Evolutionary conservation across 2,113 vertebrate species (phyloP).

Genomic region (Eublepharis macularius): DNA sequence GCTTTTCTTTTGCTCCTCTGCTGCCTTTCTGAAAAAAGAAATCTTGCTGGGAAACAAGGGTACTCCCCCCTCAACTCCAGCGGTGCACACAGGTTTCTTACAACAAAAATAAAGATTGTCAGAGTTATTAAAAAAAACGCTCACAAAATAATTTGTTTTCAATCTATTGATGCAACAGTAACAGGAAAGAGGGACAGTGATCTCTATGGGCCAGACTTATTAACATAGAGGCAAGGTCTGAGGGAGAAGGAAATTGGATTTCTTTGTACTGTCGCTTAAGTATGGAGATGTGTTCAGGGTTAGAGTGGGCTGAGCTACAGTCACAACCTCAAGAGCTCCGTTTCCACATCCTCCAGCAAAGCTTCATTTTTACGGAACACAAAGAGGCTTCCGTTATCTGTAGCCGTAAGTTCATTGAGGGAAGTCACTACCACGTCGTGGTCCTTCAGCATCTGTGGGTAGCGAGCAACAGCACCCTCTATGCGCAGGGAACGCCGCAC

Average conservation of each 20-base stretch:
- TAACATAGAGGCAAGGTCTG: too few relatives aligned
- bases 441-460: slow-evolving; percentile 70
- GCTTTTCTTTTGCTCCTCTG: not conserved
- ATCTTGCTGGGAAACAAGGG: not conserved
- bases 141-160: not conserved
- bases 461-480: not conserved
- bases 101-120: not conserved
- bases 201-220: too few relatives aligned
- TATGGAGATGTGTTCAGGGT: fast-evolving
- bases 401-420: slow-evolving; percentile 64
- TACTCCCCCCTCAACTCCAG: not conserved
- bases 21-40: not conserved
- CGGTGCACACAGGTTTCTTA: too few relatives aligned
- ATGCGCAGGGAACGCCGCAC: slow-evolving; percentile 73
- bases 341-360: slow-evolving; percentile 59
- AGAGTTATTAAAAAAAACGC: not conserved
- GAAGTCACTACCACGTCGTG: slow-evolving; percentile 72
- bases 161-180: not conserved
- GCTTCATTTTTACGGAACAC: slow-evolving; percentile 71
- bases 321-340: slow-evolving; percentile 44
- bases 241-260: too few relatives aligned
- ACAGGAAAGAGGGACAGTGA: not conserved
- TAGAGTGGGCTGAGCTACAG: not conserved
- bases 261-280: not conserved
- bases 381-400: slow-evolving; percentile 58